A percentile compares a stretch with the other conserved stretches of the same genome.
phyloP scores from a whole-genome alignment of 2,888 invertebrate genomes.

The Saturnia pavonia region DNA sequence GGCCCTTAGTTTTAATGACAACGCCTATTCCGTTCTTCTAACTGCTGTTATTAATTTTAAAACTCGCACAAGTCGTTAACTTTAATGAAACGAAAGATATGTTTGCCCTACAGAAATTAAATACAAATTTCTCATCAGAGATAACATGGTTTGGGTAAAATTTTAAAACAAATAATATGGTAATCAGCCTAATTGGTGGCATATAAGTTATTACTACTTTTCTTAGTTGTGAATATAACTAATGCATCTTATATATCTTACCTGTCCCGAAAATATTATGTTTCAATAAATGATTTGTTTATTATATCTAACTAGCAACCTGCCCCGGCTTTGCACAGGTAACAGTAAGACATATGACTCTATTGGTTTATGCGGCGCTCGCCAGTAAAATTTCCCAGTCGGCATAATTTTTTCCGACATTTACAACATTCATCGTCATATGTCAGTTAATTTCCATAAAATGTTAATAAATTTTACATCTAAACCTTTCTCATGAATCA shows the following conservation, averaged over 20 bases:
- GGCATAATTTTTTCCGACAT: no score
- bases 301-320: no score
- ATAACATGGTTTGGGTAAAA: background rate
- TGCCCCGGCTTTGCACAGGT: no score
- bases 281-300: no score
- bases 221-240: background rate
- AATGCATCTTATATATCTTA: background rate
- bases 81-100: constrained; percentile 18
- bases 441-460: no score
- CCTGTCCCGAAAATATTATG: background rate
- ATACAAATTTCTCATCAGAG: constrained; percentile 3
- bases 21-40: constrained; percentile 56
- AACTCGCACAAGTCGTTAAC: constrained; percentile 21
- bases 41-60: constrained; percentile 59
- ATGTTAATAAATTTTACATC: no score
- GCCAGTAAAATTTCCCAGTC: no score
- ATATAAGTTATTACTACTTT: constrained; percentile 2
- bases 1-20: constrained; percentile 65
- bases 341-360: no score
- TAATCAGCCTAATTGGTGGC: constrained; percentile 1
- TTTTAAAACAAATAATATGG: background rate
- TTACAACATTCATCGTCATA: no score
- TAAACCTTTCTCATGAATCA: no score
- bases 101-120: constrained; percentile 2
- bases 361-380: no score